Conservation (phyloP, 2,113 vertebrate species). For the Callaeas wilsoni region DNA sequence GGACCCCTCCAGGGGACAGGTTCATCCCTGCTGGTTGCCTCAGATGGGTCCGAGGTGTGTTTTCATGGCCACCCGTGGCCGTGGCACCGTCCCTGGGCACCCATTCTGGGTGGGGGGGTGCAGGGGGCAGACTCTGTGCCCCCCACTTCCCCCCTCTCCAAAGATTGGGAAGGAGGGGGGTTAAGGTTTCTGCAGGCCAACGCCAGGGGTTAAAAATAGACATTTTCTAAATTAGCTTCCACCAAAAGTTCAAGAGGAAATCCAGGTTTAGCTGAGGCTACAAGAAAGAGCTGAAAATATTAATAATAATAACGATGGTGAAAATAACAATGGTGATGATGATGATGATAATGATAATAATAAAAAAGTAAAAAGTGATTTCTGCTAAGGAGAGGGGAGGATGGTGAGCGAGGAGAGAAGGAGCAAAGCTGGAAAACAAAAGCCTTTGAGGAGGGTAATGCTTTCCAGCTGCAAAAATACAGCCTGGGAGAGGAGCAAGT, state of each 20-base stretch:
- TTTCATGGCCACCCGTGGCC: rapidly evolving
- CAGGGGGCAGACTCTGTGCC: rapidly evolving
- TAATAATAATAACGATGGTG: background rate
- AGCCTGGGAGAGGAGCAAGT: slow-evolving; percentile 16
- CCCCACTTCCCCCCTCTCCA: background rate
- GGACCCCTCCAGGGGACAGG: rapidly evolving
- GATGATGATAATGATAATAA: background rate
- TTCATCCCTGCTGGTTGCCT: background rate
- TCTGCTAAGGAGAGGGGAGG: background rate
- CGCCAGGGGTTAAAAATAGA: background rate
- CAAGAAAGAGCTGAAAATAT: slow-evolving; percentile 10
- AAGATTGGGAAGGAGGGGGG: background rate
- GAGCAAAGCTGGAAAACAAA: slow-evolving; percentile 61
- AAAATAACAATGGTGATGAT: background rate
- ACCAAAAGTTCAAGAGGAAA: slow-evolving; percentile 9
- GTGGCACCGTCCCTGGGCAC: rapidly evolving
- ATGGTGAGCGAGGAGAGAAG: background rate
- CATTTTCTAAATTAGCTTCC: background rate
- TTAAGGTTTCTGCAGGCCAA: background rate
- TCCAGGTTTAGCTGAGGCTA: slow-evolving; percentile 26
- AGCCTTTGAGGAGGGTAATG: slow-evolving; percentile 62
- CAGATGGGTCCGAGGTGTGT: rapidly evolving
- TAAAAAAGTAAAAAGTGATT: background rate
- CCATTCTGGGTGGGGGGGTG: rapidly evolving
- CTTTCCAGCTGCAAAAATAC: slow-evolving; percentile 69